A percentile compares a stretch with the other conserved stretches of the same genome.
Conservation (phyloP, 2,888 invertebrate genomes). For the Parasteatoda lunata region DNA sequence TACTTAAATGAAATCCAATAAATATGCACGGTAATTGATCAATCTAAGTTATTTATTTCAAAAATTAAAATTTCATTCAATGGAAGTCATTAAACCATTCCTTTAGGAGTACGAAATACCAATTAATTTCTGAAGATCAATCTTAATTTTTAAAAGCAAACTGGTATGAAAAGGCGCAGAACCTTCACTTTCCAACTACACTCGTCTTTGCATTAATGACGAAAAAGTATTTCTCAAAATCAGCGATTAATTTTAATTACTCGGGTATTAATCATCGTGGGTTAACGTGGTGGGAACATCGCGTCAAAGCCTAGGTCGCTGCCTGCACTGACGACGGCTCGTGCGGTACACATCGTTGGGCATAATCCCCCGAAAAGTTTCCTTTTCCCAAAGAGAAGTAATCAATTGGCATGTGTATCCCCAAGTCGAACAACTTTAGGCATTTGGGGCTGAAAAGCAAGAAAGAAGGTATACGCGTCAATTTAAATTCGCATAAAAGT, state of each 20-base stretch:
- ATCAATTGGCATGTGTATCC: slow-evolving; percentile 61
- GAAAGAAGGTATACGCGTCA: slow-evolving; percentile 32
- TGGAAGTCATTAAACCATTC: no score
- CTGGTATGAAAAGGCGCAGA: not conserved
- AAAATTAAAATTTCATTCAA: no score
- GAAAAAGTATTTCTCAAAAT: slow-evolving; percentile 30
- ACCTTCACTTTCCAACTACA: not conserved
- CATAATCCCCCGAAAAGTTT: slow-evolving; percentile 40
- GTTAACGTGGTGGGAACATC: slow-evolving; percentile 11
- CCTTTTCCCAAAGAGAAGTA: slow-evolving; percentile 20
- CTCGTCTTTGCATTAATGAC: not conserved
- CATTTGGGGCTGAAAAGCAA: not conserved
- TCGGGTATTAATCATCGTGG: slow-evolving; percentile 54
- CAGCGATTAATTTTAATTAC: slow-evolving; percentile 65
- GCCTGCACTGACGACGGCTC: not conserved
- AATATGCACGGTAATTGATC: no score
- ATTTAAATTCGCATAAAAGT: slow-evolving; percentile 65
- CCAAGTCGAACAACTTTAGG: slow-evolving; percentile 49
- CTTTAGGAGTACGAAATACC: no score
- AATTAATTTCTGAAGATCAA: no score
- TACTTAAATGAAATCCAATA: no score
- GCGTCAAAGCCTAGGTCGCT: slow-evolving; percentile 33
- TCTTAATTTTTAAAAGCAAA: no score
- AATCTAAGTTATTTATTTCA: no score
- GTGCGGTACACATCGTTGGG: slow-evolving; percentile 29